Evolutionary conservation across 2,888 invertebrate genomes (phyloP).

Genomic region (Andrena bucephala): DNA sequence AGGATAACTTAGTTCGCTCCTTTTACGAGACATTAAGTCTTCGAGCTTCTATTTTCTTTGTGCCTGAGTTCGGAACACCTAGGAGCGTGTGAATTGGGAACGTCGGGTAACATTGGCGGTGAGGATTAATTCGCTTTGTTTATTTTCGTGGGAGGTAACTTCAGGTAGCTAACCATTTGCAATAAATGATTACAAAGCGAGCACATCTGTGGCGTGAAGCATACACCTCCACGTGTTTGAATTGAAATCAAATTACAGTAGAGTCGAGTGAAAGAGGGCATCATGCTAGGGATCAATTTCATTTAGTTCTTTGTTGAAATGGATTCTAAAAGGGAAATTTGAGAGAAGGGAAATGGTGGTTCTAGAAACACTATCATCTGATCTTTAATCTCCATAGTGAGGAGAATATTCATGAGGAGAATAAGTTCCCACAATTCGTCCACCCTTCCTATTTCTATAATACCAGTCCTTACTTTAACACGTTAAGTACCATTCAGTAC

Average conservation of each 20-base stretch:
- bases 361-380: too few relatives aligned
- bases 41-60: background rate
- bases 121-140: background rate
- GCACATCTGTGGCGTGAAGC: background rate
- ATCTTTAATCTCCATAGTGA: too few relatives aligned
- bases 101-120: background rate
- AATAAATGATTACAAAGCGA: background rate
- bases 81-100: background rate
- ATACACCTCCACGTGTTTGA: background rate
- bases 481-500: too few relatives aligned
- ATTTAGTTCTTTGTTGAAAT: background rate
- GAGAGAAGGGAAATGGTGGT: too few relatives aligned
- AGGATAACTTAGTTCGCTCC: constrained; percentile 4
- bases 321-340: too few relatives aligned
- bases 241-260: background rate
- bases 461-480: too few relatives aligned
- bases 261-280: background rate
- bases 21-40: constrained; percentile 3
- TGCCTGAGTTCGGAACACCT: background rate
- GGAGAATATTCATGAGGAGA: too few relatives aligned
- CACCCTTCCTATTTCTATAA: too few relatives aligned
- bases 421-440: too few relatives aligned
- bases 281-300: background rate
- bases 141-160: background rate
- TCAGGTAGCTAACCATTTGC: background rate